Evolutionary conservation across 2,888 invertebrate genomes (phyloP).

Genomic region (Teleiodes luculella): DNA sequence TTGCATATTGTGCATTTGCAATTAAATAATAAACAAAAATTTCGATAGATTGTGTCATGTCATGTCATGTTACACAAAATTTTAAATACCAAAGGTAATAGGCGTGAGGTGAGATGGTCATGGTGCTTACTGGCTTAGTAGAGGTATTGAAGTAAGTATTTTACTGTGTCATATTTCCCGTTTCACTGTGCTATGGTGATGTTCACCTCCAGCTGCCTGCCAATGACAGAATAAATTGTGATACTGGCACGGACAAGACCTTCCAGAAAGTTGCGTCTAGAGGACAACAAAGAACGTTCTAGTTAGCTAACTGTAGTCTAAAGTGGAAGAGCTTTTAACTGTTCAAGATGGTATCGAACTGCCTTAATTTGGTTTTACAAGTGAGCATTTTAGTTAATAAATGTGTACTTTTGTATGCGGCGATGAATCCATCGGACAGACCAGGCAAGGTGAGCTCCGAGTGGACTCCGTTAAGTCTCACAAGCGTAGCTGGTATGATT

Average conservation of each 20-base stretch:
- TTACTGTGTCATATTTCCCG: too few species aligned
- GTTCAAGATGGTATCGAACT: conserved; percentile 64
- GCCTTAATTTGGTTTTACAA: conserved; percentile 84
- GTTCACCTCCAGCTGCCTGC: conserved; percentile 56
- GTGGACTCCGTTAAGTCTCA: conserved; percentile 56
- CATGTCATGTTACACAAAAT: too few species aligned
- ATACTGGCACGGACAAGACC: conserved; percentile 71
- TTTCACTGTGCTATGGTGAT: conserved; percentile 52
- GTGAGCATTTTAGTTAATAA: conserved; percentile 87
- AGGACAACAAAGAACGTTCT: conserved; percentile 76
- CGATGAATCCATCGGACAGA: conserved; percentile 78
- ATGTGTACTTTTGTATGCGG: conserved; percentile 84
- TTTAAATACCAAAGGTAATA: too few species aligned
- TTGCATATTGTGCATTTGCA: too few species aligned
- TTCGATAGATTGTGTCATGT: too few species aligned
- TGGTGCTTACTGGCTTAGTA: too few species aligned
- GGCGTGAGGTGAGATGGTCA: too few species aligned
- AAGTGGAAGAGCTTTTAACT: conserved; percentile 66
- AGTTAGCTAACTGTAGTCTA: conserved; percentile 46
- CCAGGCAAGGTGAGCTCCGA: conserved; percentile 45
- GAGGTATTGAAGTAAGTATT: too few species aligned
- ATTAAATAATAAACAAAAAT: too few species aligned
- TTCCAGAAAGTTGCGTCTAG: conserved; percentile 75
- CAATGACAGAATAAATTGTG: conserved; percentile 75
- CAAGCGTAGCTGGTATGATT: background rate